phyloP scores from a whole-genome alignment of 2,797 vertebrate species.

The Aulostomus chinensis region DNA sequence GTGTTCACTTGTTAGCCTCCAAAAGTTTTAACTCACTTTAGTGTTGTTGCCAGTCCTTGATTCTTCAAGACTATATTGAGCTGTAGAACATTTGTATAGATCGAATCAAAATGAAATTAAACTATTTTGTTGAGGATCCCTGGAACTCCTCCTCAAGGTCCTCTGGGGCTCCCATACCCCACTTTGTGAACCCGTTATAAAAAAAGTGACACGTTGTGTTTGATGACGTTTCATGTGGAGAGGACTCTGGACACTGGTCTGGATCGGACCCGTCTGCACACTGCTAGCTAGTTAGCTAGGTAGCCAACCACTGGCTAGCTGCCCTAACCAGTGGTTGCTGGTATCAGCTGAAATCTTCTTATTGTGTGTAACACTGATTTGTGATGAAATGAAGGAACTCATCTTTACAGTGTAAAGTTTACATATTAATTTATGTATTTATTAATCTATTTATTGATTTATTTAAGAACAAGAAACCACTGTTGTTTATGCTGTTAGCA shows the following conservation, averaged over 20 bases:
- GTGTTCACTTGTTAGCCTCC: no score
- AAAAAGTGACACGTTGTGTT: no score
- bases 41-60: constrained; percentile 9
- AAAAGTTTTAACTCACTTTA: no score
- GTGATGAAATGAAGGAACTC: background rate
- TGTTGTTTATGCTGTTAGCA: no score
- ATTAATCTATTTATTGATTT: constrained; percentile 41
- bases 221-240: no score
- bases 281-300: background rate
- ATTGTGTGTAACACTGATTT: no score
- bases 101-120: constrained; percentile 1
- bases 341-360: background rate
- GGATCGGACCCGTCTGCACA: constrained; percentile 2
- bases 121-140: no score
- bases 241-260: no score
- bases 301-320: background rate
- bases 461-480: no score
- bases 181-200: no score
- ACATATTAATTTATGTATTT: constrained; percentile 19
- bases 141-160: no score
- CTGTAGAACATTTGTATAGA: constrained; percentile 13
- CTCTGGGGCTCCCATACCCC: no score
- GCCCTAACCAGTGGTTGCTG: background rate
- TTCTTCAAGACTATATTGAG: background rate
- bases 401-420: constrained; percentile 60